Evolutionary conservation across 2,888 invertebrate genomes (phyloP).

Genomic region (Parnassius apollo): DNA sequence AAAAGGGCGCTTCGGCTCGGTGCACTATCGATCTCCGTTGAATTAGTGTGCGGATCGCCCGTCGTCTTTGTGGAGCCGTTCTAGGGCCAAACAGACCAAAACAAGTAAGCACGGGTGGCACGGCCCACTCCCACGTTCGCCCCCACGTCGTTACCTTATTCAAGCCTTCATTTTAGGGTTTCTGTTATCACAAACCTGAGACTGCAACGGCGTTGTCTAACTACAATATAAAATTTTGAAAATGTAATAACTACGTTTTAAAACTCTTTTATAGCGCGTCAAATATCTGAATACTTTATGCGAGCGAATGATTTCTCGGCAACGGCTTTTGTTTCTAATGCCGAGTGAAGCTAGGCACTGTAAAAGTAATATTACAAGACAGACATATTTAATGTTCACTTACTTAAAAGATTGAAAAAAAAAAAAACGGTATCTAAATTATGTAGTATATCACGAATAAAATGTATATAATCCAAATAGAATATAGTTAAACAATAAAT

Average conservation of each 20-base stretch:
- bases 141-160: conserved; percentile 62
- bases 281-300: too few species aligned
- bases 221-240: conserved; percentile 38
- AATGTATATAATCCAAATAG: too few species aligned
- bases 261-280: too few species aligned
- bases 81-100: conserved; percentile 81
- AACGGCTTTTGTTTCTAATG: too few species aligned
- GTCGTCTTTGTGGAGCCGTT: conserved; percentile 78
- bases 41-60: conserved; percentile 80
- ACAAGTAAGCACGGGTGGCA: conserved; percentile 59
- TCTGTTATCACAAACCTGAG: conserved; percentile 33
- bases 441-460: too few species aligned
- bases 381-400: too few species aligned
- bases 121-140: conserved; percentile 47
- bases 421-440: too few species aligned
- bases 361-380: too few species aligned
- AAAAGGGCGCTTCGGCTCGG: conserved; percentile 71
- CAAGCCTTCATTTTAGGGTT: conserved; percentile 49
- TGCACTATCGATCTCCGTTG: conserved; percentile 80
- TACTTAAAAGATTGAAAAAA: too few species aligned
- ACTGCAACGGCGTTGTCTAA: conserved; percentile 34
- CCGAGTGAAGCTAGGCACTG: too few species aligned
- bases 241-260: background rate
- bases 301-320: too few species aligned
- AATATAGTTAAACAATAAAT: too few species aligned